Evolutionary conservation across 2,888 invertebrate species (phyloP).

Genomic region (Isoperla grammatica): DNA sequence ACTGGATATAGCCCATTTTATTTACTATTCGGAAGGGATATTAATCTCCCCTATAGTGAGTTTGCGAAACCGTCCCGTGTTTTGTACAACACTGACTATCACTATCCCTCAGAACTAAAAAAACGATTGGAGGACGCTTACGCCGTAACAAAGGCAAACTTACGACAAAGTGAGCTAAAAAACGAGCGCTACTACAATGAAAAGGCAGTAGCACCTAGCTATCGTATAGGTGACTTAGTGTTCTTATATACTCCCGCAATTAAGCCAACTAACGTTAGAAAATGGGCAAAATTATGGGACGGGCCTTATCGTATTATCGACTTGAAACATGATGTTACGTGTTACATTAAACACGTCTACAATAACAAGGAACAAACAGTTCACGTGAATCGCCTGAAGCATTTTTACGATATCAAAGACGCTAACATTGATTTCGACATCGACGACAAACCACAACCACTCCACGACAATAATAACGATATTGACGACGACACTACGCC

Average conservation of each 20-base stretch:
- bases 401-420: too few species aligned
- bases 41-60: conserved; percentile 1
- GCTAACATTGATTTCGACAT: too few species aligned
- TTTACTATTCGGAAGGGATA: neutral
- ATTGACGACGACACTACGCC: too few species aligned
- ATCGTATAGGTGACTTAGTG: neutral
- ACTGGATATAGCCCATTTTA: neutral
- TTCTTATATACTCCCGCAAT: neutral
- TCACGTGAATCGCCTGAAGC: neutral
- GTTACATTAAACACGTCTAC: neutral
- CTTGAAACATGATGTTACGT: neutral
- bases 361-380: neutral
- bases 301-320: neutral
- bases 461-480: too few species aligned
- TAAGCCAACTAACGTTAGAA: neutral
- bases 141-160: neutral
- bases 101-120: conserved; percentile 2
- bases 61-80: neutral
- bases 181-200: neutral
- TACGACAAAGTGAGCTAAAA: neutral
- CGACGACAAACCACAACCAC: too few species aligned
- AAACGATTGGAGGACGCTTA: neutral
- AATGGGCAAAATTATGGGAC: neutral
- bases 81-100: neutral
- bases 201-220: neutral